A percentile compares a stretch with the other conserved stretches of the same genome.
These are phyloP conservation scores for Macrotrachela quadricornifera DNA, from an alignment of 1,140 invertebrate genomes.

Conservation along the genomic window DNA sequence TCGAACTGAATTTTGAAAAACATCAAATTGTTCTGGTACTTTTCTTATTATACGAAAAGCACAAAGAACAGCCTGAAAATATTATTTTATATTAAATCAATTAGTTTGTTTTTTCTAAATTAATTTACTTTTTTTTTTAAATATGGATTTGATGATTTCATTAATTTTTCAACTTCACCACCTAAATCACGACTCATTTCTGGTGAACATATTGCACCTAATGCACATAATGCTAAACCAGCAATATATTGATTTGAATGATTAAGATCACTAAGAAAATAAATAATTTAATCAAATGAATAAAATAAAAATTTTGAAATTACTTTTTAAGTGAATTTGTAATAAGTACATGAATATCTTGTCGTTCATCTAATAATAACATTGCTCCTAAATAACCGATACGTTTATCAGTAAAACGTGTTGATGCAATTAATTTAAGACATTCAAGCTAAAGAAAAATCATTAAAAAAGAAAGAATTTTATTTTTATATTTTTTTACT, in stretches of 20 bases:
- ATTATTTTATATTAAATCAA: too few species aligned
- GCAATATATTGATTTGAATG: constrained; percentile 98
- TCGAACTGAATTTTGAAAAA: constrained; percentile 85
- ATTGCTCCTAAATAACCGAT: constrained; percentile 98
- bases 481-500: constrained; percentile 16
- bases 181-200: constrained; percentile 97
- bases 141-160: constrained; percentile 90
- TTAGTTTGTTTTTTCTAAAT: too few species aligned
- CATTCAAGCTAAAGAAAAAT: constrained; percentile 54
- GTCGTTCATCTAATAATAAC: constrained; percentile 84
- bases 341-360: constrained; percentile 93
- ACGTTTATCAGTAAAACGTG: constrained; percentile 91
- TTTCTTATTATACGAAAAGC: constrained; percentile 86
- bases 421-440: constrained; percentile 87
- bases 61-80: constrained; percentile 55
- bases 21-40: constrained; percentile 97
- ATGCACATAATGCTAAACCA: constrained; percentile 79
- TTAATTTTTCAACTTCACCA: constrained; percentile 78
- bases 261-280: constrained; percentile 40
- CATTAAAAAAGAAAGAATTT: too few species aligned
- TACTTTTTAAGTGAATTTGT: constrained; percentile 99
- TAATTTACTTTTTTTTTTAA: constrained; percentile 32
- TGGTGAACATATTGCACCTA: constrained; percentile 88
- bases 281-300: not conserved
- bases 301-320: constrained; percentile 15